A percentile compares a stretch with the other conserved stretches of the same genome.
phyloP scores from a whole-genome alignment of 2,113 vertebrate species.

The Colossoma macropomum region DNA sequence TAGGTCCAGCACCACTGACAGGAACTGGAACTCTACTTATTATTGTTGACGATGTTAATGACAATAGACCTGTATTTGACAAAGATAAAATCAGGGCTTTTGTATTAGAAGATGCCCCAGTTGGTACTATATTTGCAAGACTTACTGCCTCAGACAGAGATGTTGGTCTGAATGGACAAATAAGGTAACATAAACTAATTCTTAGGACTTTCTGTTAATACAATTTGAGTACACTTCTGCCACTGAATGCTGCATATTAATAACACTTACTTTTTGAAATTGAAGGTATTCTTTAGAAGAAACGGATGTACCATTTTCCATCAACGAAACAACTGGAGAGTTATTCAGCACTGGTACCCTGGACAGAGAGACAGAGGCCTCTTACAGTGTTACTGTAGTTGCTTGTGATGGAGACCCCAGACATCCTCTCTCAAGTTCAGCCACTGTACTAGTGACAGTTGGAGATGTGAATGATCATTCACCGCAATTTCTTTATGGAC shows the following conservation, averaged over 20 bases:
- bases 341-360: slow-evolving; percentile 68
- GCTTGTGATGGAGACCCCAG: slow-evolving; percentile 67
- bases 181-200: slow-evolving; percentile 64
- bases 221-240: neutral
- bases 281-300: slow-evolving; percentile 72
- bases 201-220: too few relatives aligned
- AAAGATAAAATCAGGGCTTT: slow-evolving; percentile 65
- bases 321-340: slow-evolving; percentile 73
- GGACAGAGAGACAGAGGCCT: slow-evolving; percentile 71
- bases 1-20: slow-evolving; percentile 72
- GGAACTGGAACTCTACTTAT: slow-evolving; percentile 72
- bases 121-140: slow-evolving; percentile 70
- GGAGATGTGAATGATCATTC: slow-evolving; percentile 76
- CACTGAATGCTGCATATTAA: neutral
- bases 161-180: slow-evolving; percentile 68
- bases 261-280: neutral
- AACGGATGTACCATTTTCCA: slow-evolving; percentile 65
- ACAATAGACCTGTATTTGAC: slow-evolving; percentile 73
- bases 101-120: slow-evolving; percentile 71
- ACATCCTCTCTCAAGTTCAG: slow-evolving; percentile 69
- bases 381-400: slow-evolving; percentile 71
- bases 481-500: slow-evolving; percentile 75
- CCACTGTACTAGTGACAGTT: slow-evolving; percentile 70
- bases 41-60: slow-evolving; percentile 78
- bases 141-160: slow-evolving; percentile 73